Conservation (phyloP, 1,140 invertebrate species). For the Drosophila tsacasi region DNA sequence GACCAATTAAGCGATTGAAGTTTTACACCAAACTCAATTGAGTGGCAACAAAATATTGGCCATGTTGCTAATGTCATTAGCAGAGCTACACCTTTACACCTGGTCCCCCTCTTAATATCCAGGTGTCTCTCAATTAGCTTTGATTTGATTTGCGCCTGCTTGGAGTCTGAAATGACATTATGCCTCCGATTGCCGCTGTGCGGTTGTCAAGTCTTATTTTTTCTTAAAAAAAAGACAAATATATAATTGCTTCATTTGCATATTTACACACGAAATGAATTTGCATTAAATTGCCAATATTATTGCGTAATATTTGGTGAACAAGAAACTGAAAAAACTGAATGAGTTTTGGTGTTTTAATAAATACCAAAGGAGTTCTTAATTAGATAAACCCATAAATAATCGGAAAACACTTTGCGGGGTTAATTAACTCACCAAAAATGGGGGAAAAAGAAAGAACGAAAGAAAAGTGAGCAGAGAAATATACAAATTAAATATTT, state of each 20-base stretch:
- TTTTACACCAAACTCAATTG: constrained; percentile 48
- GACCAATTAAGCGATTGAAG: constrained; percentile 23
- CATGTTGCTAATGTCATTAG: constrained; percentile 49
- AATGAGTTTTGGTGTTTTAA: constrained; percentile 40
- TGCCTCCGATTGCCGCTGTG: constrained; percentile 31
- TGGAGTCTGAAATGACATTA: constrained; percentile 38
- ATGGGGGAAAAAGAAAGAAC: constrained; percentile 8
- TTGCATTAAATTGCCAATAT: constrained; percentile 42
- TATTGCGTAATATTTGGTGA: constrained; percentile 54
- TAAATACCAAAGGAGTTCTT: constrained; percentile 31
- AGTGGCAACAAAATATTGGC: constrained; percentile 51
- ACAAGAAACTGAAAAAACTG: constrained; percentile 13
- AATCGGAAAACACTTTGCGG: constrained; percentile 46
- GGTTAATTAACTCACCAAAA: constrained; percentile 34
- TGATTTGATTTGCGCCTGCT: constrained; percentile 53
- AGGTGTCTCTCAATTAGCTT: constrained; percentile 37
- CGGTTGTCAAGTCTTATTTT: constrained; percentile 39
- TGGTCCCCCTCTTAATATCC: constrained; percentile 2
- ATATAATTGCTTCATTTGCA: constrained; percentile 57
- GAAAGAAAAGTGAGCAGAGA: constrained; percentile 6
- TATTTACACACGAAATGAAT: constrained; percentile 56
- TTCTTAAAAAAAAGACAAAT: constrained; percentile 14
- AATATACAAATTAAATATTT: constrained; percentile 23
- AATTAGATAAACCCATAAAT: constrained; percentile 50
- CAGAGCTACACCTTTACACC: constrained; percentile 22